Evolutionary conservation across 2,888 invertebrate species (phyloP).

Genomic region (Strigamia crassipes): DNA sequence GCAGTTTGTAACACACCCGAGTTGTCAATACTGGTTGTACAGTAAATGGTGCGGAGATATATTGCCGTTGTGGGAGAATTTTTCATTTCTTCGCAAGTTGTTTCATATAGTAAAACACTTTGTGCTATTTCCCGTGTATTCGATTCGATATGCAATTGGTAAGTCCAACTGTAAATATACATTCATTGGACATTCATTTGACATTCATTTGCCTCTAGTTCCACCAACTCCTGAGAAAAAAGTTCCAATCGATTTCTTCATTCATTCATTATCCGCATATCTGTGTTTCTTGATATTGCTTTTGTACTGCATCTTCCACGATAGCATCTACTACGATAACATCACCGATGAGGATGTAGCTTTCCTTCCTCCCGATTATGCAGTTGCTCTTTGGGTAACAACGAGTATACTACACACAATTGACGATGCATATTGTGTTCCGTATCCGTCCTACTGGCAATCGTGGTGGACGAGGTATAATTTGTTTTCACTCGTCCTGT

Average conservation of each 20-base stretch:
- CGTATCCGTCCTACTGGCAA: conserved; percentile 5
- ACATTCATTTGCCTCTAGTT: background rate
- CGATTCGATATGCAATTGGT: background rate
- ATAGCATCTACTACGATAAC: background rate
- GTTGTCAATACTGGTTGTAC: conserved; percentile 19
- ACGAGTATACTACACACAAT: background rate
- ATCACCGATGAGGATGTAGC: background rate
- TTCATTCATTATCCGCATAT: conserved; percentile 25
- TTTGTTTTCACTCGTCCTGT: background rate
- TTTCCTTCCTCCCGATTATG: background rate
- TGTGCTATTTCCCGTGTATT: background rate
- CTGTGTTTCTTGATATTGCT: conserved; percentile 17
- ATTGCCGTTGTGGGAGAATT: background rate
- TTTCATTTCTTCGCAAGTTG: background rate
- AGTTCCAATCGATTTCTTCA: conserved; percentile 33
- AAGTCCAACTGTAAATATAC: background rate
- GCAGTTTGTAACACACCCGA: conserved; percentile 32
- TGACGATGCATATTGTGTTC: background rate
- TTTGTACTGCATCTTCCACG: no score
- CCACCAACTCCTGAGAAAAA: background rate
- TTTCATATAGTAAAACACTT: background rate
- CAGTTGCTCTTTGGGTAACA: conserved; percentile 15
- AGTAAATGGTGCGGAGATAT: background rate
- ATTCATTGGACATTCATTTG: no score
- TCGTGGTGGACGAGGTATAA: conserved; percentile 44